These are phyloP conservation scores for Saccostrea echinata DNA, from an alignment of 1,140 invertebrate genomes.

Conservation along the genomic window DNA sequence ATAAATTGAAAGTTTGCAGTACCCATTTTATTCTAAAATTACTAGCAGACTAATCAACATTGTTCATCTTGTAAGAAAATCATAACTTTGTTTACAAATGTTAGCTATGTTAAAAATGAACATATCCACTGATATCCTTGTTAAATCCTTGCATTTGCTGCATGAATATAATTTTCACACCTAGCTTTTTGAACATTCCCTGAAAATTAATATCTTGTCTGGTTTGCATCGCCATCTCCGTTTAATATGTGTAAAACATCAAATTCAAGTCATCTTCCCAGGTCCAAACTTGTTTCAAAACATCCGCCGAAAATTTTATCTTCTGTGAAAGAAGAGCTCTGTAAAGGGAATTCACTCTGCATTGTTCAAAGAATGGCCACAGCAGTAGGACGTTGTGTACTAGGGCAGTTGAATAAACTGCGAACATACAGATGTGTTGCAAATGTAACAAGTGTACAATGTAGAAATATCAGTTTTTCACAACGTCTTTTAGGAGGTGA, in stretches of 20 bases:
- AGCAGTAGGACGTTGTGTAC: conserved; percentile 22
- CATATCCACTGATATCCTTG: background rate
- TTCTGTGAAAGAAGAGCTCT: background rate
- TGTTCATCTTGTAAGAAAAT: too few relatives aligned
- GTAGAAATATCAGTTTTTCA: conserved; percentile 33
- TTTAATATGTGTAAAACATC: background rate
- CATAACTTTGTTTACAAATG: background rate
- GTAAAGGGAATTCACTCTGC: conserved; percentile 13
- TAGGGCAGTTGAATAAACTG: conserved; percentile 22
- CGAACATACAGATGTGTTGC: background rate
- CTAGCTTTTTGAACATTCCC: conserved; percentile 72
- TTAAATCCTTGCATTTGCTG: background rate
- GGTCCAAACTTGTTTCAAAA: conserved; percentile 47
- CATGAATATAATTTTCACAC: conserved; percentile 48
- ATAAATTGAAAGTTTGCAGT: background rate
- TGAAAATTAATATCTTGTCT: conserved; percentile 72
- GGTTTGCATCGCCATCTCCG: conserved; percentile 54
- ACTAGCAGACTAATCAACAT: too few relatives aligned
- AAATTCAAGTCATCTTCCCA: background rate
- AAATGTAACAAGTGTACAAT: background rate
- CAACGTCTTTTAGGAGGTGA: conserved; percentile 12
- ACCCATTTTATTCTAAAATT: background rate
- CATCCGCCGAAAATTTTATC: conserved; percentile 34
- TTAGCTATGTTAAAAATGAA: background rate
- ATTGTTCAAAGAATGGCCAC: background rate